Conservation (phyloP, 2,113 vertebrate species). For the Dicentrarchus labrax region DNA sequence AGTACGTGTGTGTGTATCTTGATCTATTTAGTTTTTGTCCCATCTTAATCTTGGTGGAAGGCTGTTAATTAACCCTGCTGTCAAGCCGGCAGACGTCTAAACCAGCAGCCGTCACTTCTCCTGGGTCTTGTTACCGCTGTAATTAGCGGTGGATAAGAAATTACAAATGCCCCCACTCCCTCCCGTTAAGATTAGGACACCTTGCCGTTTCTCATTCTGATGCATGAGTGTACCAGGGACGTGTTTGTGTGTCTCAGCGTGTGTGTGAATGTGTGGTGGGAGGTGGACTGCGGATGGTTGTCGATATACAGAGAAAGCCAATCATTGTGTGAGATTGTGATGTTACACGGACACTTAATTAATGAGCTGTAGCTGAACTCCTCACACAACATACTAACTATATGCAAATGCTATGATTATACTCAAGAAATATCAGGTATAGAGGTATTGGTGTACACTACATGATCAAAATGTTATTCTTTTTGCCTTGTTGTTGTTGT, state of each 20-base stretch:
- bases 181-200: conserved; percentile 64
- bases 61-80: conserved; percentile 85
- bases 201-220: conserved; percentile 70
- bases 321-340: conserved; percentile 8
- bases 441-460: not conserved
- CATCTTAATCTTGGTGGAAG: conserved; percentile 82
- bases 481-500: no score
- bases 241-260: conserved; percentile 4
- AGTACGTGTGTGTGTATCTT: conserved; percentile 48
- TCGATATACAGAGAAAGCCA: conserved; percentile 20
- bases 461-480: not conserved
- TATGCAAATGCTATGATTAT: conserved; percentile 18
- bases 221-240: conserved; percentile 52
- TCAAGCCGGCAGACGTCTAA: conserved; percentile 78
- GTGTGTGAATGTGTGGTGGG: conserved; percentile 2
- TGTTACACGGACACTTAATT: conserved; percentile 21
- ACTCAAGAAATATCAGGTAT: not conserved
- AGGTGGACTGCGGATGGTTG: conserved; percentile 2
- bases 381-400: not conserved
- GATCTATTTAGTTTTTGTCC: conserved; percentile 80
- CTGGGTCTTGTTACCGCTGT: conserved; percentile 82
- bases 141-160: conserved; percentile 79
- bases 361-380: not conserved
- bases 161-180: conserved; percentile 69
- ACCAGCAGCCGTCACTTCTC: conserved; percentile 81